Conservation (phyloP, 2,888 invertebrate genomes). For the Heteromurus nitidus region DNA sequence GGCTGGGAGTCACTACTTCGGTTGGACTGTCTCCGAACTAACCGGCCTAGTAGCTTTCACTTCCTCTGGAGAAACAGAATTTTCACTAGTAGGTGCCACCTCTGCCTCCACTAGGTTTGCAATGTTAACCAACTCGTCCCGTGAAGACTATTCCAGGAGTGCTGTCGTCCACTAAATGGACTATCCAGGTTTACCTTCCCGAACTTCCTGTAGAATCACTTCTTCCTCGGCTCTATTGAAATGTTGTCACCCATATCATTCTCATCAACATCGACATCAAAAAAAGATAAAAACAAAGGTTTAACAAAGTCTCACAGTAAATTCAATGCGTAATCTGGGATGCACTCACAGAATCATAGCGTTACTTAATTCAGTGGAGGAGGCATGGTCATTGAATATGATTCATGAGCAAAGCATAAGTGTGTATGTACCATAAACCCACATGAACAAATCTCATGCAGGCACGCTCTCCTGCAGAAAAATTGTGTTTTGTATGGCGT, state of each 20-base stretch:
- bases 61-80: slow-evolving; percentile 35
- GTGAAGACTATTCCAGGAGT: slow-evolving; percentile 67
- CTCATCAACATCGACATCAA: slow-evolving; percentile 31
- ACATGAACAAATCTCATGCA: too few species aligned
- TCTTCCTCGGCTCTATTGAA: slow-evolving; percentile 14
- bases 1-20: slow-evolving; percentile 17
- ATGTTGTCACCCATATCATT: slow-evolving; percentile 43
- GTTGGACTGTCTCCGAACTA: slow-evolving; percentile 33
- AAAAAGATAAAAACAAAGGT: neutral
- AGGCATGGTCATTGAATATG: too few species aligned
- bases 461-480: too few species aligned
- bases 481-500: too few species aligned
- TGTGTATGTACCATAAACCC: too few species aligned
- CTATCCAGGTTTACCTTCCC: slow-evolving; percentile 68
- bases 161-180: slow-evolving; percentile 70
- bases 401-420: too few species aligned
- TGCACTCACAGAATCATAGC: too few species aligned
- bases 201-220: slow-evolving; percentile 46
- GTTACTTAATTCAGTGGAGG: too few species aligned
- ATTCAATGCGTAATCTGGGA: neutral
- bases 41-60: slow-evolving; percentile 19
- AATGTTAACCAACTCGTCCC: slow-evolving; percentile 63
- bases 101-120: slow-evolving; percentile 32
- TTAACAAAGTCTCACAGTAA: neutral
- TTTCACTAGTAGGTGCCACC: slow-evolving; percentile 49